Percentiles rank a stretch among this genome's conserved stretches.
Conservation (phyloP, 2,888 invertebrate species). For the Oxyscelio sp. region DNA sequence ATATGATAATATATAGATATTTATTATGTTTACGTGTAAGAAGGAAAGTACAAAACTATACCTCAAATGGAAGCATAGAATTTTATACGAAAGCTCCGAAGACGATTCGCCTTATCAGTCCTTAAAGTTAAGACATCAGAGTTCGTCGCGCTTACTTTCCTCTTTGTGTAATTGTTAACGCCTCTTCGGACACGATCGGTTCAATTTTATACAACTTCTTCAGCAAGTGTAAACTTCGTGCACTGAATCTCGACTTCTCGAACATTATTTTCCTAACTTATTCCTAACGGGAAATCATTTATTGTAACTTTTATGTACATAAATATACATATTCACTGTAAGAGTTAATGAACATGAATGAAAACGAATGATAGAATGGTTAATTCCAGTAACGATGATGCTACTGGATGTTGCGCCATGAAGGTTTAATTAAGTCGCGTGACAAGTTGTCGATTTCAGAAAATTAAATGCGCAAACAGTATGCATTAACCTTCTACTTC, state of each 20-base stretch:
- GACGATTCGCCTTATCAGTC: slow-evolving; percentile 6
- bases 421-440: no score
- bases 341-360: slow-evolving; percentile 38
- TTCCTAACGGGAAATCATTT: slow-evolving; percentile 33
- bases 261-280: slow-evolving; percentile 51
- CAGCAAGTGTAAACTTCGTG: slow-evolving; percentile 3
- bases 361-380: slow-evolving; percentile 33
- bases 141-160: slow-evolving; percentile 29
- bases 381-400: slow-evolving; percentile 1
- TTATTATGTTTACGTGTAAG: slow-evolving; percentile 33
- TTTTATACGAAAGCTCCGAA: slow-evolving; percentile 30
- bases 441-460: no score
- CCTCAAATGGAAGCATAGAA: slow-evolving; percentile 43
- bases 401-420: slow-evolving; percentile 40
- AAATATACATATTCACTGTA: slow-evolving; percentile 47
- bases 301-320: slow-evolving; percentile 51
- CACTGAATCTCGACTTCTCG: slow-evolving; percentile 57
- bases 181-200: not conserved
- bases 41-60: slow-evolving; percentile 61
- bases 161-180: not conserved
- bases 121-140: slow-evolving; percentile 13
- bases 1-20: slow-evolving; percentile 22
- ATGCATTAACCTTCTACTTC: no score
- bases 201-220: not conserved
- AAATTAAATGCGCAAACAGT: no score